Base-by-base conservation (phyloP, 2,888 invertebrate species). In the Pocota personata region DNA sequence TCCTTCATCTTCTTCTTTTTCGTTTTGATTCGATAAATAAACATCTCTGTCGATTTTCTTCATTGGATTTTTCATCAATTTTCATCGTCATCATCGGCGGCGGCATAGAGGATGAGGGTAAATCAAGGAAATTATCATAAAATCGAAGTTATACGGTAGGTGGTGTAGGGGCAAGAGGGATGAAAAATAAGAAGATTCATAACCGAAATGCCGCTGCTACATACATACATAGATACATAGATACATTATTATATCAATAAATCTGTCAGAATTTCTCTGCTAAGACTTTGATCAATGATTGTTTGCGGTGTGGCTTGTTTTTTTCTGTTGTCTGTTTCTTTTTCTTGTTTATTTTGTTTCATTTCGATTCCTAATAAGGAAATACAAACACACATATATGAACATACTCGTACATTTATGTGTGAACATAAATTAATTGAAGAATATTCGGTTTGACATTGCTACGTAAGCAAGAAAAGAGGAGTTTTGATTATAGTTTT, bases 61-160 rank as follows among this genome's bases (percentile, higher is more conserved):
- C 86, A 86, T 82, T 86, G 82, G 86, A 80, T 86, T 86, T 82
- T 86, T 82, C 82, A 86, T 86, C 86, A 86, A 82, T 86, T 86
- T 86, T 72, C 82, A 67, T 86, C 86, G 71, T 69, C 57, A 12
- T 58, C 27, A 37, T 30, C 37, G 27, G 1, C 52, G 16, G 67
- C 14, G 50, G 60, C 27, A 27, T 40, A 55, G 21, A 62, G 69
- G 67, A 67, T 46, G 72, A 71, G 57, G 60, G 72, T 67, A 82
- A 76, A 86, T 72, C 76, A 77, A 73, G 66, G 66, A 86, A 86
- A 86, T 86, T 86, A 86, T 86, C 86, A 86, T 86, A 86, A 86
- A 86, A 86, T 82, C 82, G 24, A 86, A 86, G 76, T 72, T 86
- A 72, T 80, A 35, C 52, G 52, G 40, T 14, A 37, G 32, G 19